A percentile compares a stretch with the other conserved stretches of the same genome.
Conservation (phyloP, 2,888 invertebrate species). For the Andrena flavipes region DNA sequence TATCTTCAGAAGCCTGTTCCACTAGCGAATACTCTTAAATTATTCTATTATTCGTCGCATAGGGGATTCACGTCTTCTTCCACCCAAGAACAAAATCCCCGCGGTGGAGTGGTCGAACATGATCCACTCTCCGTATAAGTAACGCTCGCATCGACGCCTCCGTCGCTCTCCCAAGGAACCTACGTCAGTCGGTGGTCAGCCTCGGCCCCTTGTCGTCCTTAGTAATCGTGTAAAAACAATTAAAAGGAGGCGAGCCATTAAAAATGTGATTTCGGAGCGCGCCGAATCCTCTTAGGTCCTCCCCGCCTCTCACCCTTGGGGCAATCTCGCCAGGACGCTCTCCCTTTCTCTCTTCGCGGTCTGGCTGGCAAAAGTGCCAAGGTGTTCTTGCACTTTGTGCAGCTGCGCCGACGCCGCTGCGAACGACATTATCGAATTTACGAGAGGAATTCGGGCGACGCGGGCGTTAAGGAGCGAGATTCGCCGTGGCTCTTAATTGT, state of each 20-base stretch:
- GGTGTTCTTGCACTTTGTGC: conserved; percentile 59
- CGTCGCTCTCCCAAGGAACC: conserved; percentile 48
- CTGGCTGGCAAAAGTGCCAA: conserved; percentile 38
- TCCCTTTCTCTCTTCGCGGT: conserved; percentile 55
- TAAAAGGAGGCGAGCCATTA: conserved; percentile 65
- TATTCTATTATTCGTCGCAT: background rate
- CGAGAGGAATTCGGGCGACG: conserved; percentile 48
- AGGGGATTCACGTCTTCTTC: background rate
- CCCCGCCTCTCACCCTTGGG: background rate
- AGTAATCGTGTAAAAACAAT: conserved; percentile 67
- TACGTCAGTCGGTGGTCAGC: conserved; percentile 17
- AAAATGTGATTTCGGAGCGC: conserved; percentile 65
- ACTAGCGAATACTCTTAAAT: too few species aligned
- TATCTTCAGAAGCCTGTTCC: too few species aligned
- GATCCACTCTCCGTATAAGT: conserved; percentile 5
- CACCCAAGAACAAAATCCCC: background rate
- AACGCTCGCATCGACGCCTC: conserved; percentile 43
- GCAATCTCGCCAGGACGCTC: conserved; percentile 37
- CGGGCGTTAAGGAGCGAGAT: conserved; percentile 34
- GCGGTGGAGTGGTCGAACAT: background rate
- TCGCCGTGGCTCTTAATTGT: conserved; percentile 46
- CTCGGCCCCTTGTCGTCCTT: conserved; percentile 39
- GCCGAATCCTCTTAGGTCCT: conserved; percentile 61
- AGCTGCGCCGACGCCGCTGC: conserved; percentile 51
- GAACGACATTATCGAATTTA: conserved; percentile 60